A percentile compares a stretch with the other conserved stretches of the same genome.
Conservation (phyloP, 2,113 vertebrate genomes). For the Poecilia latipinna region DNA sequence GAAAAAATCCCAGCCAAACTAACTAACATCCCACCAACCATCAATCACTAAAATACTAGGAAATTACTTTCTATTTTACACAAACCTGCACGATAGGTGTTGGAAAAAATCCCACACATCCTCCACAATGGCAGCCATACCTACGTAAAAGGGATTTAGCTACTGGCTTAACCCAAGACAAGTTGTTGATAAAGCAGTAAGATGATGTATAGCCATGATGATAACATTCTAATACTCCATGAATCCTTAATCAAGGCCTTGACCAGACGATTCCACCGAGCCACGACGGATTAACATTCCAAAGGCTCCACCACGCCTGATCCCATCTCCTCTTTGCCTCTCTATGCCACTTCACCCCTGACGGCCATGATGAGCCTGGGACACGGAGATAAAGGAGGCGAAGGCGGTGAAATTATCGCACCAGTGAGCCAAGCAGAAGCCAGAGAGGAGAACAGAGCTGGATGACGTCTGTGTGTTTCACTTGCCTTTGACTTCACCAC, state of each 20-base stretch:
- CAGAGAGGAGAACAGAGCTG: not conserved
- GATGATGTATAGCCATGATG: slow-evolving; percentile 56
- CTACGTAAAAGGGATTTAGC: slow-evolving; percentile 33
- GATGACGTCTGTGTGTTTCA: not conserved
- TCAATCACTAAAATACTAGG: not conserved
- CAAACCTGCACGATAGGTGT: not conserved
- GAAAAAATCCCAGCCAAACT: not conserved
- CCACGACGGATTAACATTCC: slow-evolving; percentile 45
- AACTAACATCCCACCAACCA: not conserved
- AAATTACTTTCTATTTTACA: not conserved
- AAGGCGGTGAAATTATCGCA: slow-evolving; percentile 25
- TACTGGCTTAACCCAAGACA: slow-evolving; percentile 33
- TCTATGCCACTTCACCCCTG: slow-evolving; percentile 46
- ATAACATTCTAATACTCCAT: slow-evolving; percentile 55
- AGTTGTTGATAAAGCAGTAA: slow-evolving; percentile 45
- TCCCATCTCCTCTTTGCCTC: slow-evolving; percentile 56
- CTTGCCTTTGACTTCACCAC: not conserved
- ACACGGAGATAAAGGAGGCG: slow-evolving; percentile 35
- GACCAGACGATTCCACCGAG: slow-evolving; percentile 31
- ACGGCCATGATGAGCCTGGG: slow-evolving; percentile 27
- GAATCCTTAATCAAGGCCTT: slow-evolving; percentile 65
- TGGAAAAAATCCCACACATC: not conserved
- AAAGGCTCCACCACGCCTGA: slow-evolving; percentile 36
- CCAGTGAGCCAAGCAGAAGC: slow-evolving; percentile 25
- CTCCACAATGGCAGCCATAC: not conserved